phyloP scores from a whole-genome alignment of 2,888 invertebrate genomes.

The Magallana nippona region DNA sequence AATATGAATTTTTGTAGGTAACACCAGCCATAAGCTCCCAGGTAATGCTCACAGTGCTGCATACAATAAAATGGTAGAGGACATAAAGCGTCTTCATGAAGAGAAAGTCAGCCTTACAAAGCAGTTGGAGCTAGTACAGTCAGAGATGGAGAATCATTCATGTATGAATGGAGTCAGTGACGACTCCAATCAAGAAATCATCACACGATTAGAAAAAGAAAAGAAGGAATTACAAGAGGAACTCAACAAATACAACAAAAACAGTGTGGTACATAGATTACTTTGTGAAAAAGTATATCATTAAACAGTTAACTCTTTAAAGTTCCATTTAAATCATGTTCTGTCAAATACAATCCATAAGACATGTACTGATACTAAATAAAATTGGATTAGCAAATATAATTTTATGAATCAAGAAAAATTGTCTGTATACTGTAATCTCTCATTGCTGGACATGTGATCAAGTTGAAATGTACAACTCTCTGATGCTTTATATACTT shows the following conservation, averaged over 20 bases:
- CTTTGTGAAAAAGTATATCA: not conserved
- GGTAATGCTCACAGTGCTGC: slow-evolving; percentile 30
- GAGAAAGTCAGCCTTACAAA: slow-evolving; percentile 60
- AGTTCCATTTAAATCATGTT: no score
- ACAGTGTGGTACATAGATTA: slow-evolving; percentile 24
- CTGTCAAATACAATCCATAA: no score
- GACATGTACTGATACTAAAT: not conserved
- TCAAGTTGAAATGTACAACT: no score
- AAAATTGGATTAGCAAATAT: not conserved
- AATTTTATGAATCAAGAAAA: no score
- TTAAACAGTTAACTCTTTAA: no score
- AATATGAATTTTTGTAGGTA: slow-evolving; percentile 37
- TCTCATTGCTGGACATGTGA: no score
- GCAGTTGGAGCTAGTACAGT: slow-evolving; percentile 51
- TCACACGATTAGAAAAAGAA: slow-evolving; percentile 47
- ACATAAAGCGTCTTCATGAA: slow-evolving; percentile 63
- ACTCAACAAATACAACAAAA: slow-evolving; percentile 49
- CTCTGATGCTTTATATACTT: no score
- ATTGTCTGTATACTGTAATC: no score
- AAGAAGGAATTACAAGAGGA: slow-evolving; percentile 48
- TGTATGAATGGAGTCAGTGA: slow-evolving; percentile 35
- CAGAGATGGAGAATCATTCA: slow-evolving; percentile 46
- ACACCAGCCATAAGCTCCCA: slow-evolving; percentile 32
- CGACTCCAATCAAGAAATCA: slow-evolving; percentile 40
- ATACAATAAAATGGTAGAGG: slow-evolving; percentile 60